Evolutionary conservation across 2,797 vertebrate genomes (phyloP), one percentile per base, ranked within the genome.

Genomic region (Chaunax sp.): DNA sequence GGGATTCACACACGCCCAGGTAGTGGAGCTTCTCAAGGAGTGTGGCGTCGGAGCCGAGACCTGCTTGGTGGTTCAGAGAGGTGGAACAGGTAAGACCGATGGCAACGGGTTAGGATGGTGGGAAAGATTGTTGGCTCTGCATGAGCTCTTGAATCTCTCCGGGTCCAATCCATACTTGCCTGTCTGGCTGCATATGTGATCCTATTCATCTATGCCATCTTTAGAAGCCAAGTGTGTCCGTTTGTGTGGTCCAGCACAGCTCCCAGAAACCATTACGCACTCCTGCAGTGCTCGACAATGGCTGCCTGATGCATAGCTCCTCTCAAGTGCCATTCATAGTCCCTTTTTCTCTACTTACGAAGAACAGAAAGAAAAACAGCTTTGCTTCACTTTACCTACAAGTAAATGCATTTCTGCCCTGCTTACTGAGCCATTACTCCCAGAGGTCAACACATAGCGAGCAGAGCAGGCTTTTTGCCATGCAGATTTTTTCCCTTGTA

Each of bases 11-110:
- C 97, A 99, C 95, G 92, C 95, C 30, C 97, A 98, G 94, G 97
- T 99, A 90, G 97, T 99, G 95, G 97, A 99, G 91, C 95, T 98
- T 85, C 96, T 99, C 61, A 99, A 99, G 93, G 97, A 99, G 90
- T 98, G 97, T 78, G 93, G 95, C 12, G 91, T 98, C 71, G 97
- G 97, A 88, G 93, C 93, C 1, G 96, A 98, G 90, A 95, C 96
- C 81, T 95, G 93, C 85, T 91, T 99, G 94, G 92, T 97, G 91
- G 95, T 99, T 69, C 97, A 98, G 91, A 96, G 97, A 92, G 96
- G 96, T 69, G 96, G 95, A 89, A 55, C 89, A 89, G 97, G 97
- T 99, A 95, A 95, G 96, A 52, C 3, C n/a, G 2, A 10, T 2
- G 28, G 8, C 52, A 33, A 38, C 41, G 46, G 71, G 54, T 64